phyloP scores from a whole-genome alignment of 1,140 invertebrate genomes.

The Drosophila prosaltans region DNA sequence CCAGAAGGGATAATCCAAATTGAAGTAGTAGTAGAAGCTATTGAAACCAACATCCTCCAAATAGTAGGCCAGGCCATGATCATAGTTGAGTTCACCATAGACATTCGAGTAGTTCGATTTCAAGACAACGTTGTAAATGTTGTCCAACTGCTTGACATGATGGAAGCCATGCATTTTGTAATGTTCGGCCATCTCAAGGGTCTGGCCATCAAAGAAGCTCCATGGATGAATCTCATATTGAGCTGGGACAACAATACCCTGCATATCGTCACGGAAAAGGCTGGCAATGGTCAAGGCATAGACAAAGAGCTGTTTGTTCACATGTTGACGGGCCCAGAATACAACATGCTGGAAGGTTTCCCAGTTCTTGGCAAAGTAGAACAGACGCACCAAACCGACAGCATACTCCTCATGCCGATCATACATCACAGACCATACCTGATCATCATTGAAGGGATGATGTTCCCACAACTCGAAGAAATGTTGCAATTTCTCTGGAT shows the following conservation, averaged over 20 bases:
- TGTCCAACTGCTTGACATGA: constrained; percentile 84
- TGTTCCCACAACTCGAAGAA: constrained; percentile 84
- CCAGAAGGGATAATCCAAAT: constrained; percentile 84
- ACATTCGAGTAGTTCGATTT: constrained; percentile 86
- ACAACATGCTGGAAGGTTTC: constrained; percentile 87
- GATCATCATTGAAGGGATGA: constrained; percentile 84
- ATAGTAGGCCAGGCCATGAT: constrained; percentile 86
- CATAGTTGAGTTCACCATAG: constrained; percentile 83
- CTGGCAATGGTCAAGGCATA: constrained; percentile 86
- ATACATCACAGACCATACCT: constrained; percentile 85
- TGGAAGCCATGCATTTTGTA: constrained; percentile 85
- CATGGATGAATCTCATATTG: constrained; percentile 87
- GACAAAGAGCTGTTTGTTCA: constrained; percentile 86
- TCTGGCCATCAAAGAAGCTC: constrained; percentile 85
- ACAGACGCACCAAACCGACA: constrained; percentile 84
- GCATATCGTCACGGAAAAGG: constrained; percentile 85
- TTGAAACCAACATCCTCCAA: constrained; percentile 88
- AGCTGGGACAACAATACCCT: constrained; percentile 85
- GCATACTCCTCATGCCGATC: constrained; percentile 84
- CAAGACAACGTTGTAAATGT: constrained; percentile 83
- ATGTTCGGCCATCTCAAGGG: constrained; percentile 85
- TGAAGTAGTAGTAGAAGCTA: constrained; percentile 86
- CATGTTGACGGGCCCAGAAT: constrained; percentile 85
- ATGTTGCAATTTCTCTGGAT: constrained; percentile 83
- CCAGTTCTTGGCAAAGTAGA: constrained; percentile 87